Conservation (phyloP, 2,113 vertebrate genomes). For the Spea bombifrons region DNA sequence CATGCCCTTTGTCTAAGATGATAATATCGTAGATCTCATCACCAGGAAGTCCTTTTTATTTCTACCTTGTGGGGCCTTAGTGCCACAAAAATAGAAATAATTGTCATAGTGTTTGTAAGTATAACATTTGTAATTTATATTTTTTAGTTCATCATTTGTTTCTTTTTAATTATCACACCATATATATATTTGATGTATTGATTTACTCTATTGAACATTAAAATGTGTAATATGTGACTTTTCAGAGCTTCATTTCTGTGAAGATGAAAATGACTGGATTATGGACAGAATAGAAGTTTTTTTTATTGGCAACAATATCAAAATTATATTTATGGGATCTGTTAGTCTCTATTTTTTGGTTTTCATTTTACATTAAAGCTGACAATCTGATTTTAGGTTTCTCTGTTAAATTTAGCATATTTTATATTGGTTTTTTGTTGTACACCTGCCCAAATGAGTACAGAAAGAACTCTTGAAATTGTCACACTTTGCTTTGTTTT, state of each 20-base stretch:
- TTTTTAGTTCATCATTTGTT: conserved; percentile 27
- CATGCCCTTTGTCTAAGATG: conserved; percentile 58
- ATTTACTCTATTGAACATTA: not conserved
- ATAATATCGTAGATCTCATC: conserved; percentile 61
- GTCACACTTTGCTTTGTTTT: no score
- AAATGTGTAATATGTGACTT: not conserved
- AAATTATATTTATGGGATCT: no score
- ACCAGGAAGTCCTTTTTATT: conserved; percentile 44
- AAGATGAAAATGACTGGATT: conserved; percentile 1
- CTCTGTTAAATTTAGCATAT: no score
- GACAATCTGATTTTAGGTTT: no score
- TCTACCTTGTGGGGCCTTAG: conserved; percentile 52
- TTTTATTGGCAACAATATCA: not conserved
- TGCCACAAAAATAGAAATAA: conserved; percentile 60
- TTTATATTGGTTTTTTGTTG: no score
- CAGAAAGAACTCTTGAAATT: no score
- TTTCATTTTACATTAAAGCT: no score
- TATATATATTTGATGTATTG: conserved; percentile 52
- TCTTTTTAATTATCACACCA: conserved; percentile 37
- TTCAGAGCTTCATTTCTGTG: conserved; percentile 8
- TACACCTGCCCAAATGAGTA: no score
- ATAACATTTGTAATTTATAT: conserved; percentile 56
- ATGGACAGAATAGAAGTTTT: conserved; percentile 10
- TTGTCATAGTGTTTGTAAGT: conserved; percentile 69
- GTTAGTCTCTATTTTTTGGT: no score